Percentiles rank a stretch among this genome's conserved stretches.
phyloP scores from a whole-genome alignment of 2,888 invertebrate species.

The Unio delphinus region DNA sequence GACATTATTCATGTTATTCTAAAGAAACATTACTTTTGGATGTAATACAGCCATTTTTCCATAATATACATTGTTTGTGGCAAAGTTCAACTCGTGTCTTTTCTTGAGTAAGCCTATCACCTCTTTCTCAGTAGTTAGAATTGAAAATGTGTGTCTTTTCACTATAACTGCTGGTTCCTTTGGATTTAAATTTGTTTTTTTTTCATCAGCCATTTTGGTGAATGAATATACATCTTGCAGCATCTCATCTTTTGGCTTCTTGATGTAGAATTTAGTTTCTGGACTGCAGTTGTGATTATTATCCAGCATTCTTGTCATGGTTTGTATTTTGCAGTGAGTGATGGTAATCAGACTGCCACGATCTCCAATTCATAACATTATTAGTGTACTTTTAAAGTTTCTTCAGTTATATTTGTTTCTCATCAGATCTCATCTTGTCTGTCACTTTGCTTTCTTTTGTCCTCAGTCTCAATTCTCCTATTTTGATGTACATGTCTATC shows the following conservation, averaged over 20 bases:
- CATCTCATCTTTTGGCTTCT: conserved; percentile 6
- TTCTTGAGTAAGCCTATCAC: no score
- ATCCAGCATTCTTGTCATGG: conserved; percentile 14
- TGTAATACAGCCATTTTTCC: no score
- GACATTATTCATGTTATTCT: no score
- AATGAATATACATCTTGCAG: conserved; percentile 8
- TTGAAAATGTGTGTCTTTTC: background rate
- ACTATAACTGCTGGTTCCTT: conserved; percentile 12
- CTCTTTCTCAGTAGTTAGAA: no score
- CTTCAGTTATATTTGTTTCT: conserved; percentile 5
- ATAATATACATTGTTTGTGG: no score
- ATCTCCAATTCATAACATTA: conserved; percentile 2
- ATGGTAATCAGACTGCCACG: background rate
- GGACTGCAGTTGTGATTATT: conserved; percentile 19
- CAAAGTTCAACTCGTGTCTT: no score
- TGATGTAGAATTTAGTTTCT: conserved; percentile 19
- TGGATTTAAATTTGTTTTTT: conserved; percentile 8
- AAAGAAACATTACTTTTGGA: no score
- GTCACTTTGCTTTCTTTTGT: conserved; percentile 8
- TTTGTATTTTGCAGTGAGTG: conserved; percentile 9
- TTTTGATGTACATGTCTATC: conserved; percentile 10
- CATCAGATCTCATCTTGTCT: conserved; percentile 5
- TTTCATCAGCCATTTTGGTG: conserved; percentile 12
- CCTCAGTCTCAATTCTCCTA: conserved; percentile 19
- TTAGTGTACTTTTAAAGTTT: conserved; percentile 11